These are phyloP conservation scores for Premnoplex brunnescens DNA, from an alignment of 2,797 vertebrate species.

Conservation along the genomic window DNA sequence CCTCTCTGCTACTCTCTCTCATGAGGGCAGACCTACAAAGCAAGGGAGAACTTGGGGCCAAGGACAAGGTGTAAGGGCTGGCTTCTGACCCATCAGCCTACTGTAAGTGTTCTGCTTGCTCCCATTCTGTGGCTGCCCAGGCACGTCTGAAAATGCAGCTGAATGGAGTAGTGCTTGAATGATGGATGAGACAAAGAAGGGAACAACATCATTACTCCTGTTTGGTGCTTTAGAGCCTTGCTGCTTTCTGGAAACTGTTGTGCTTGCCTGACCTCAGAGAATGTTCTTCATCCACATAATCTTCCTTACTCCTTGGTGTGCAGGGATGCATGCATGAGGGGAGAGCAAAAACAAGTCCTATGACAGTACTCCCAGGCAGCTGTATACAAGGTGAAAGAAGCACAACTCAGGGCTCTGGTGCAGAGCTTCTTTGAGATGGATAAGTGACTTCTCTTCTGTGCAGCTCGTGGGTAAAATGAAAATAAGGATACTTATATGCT, in stretches of 20 bases:
- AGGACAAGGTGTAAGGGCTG: background rate
- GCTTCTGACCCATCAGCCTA: background rate
- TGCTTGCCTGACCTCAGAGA: background rate
- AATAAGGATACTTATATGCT: background rate
- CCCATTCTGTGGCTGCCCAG: background rate
- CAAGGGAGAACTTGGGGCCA: background rate
- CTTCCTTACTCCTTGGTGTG: background rate
- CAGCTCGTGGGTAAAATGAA: background rate
- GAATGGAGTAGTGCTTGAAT: background rate
- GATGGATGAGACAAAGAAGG: background rate
- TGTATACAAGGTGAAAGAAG: background rate
- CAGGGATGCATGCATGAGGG: background rate
- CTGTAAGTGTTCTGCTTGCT: background rate
- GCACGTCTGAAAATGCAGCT: background rate
- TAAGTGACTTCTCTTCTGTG: background rate
- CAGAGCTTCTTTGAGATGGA: background rate
- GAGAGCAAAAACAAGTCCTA: background rate
- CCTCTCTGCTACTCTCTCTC: background rate
- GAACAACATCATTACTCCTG: background rate
- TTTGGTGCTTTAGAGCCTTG: background rate
- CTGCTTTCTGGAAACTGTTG: background rate
- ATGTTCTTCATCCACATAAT: background rate
- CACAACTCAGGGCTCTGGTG: background rate
- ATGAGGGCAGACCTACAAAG: background rate
- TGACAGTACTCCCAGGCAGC: rapidly evolving